Percentiles rank a stretch among this genome's conserved stretches.
Conservation (phyloP, 2,797 vertebrate species). For the Anguilla megastoma region DNA sequence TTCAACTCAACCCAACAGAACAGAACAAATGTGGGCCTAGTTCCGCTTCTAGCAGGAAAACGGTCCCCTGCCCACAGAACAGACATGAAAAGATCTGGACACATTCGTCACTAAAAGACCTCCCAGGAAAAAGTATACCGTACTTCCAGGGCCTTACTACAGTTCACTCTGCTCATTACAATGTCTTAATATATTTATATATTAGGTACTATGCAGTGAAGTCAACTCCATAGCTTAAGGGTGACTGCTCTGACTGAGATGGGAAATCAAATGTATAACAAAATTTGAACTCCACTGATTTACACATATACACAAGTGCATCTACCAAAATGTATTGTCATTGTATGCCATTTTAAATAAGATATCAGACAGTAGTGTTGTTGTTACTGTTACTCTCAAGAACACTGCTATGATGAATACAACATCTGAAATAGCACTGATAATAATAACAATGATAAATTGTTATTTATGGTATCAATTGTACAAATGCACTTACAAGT, state of each 20-base stretch:
- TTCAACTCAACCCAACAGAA: slow-evolving; percentile 18
- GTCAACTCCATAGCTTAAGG: not conserved
- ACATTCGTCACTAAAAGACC: not conserved
- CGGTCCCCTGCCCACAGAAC: slow-evolving; percentile 6
- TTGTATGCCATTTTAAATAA: not conserved
- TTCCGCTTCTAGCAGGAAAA: slow-evolving; percentile 14
- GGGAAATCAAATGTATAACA: not conserved
- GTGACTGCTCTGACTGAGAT: not conserved
- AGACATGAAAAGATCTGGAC: slow-evolving; percentile 12
- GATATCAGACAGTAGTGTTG: not conserved
- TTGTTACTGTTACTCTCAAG: not conserved
- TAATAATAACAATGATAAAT: not conserved
- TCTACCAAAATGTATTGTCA: not conserved
- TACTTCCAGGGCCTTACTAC: not conserved
- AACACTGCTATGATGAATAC: not conserved
- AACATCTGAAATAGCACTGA: not conserved
- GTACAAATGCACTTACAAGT: not conserved
- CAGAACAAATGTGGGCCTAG: not conserved
- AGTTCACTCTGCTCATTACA: not conserved
- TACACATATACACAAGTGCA: not conserved
- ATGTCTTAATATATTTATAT: not conserved
- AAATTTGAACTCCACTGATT: not conserved
- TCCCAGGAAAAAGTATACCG: not conserved
- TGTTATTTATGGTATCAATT: not conserved
- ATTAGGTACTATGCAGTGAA: not conserved